Evolutionary conservation across 2,888 invertebrate genomes (phyloP), one percentile per base, ranked within the genome.

Genomic region (Ecliptopera silaceata): DNA sequence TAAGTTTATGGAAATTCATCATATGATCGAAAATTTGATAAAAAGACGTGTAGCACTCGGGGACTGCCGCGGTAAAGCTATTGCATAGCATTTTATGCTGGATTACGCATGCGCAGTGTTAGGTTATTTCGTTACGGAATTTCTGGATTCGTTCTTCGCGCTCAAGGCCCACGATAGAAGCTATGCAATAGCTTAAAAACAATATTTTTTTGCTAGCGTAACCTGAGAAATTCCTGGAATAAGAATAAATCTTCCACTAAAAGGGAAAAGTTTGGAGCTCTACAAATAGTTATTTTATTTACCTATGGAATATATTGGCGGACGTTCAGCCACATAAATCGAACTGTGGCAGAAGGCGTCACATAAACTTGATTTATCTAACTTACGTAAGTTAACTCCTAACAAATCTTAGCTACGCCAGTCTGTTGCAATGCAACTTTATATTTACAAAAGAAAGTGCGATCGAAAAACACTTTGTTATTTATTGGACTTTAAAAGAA

Each of bases 361-460:
- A 86, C 88, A 88, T 88, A 88, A 90, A 89, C 83, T 83, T 89
- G 88, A 89, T 89, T 89, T 89, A 89, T 88, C 77, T 82, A 69
- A 76, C 78, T 86, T 82, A 86, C 82, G 79, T 78, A 77, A 77
- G 79, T 82, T 83, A 84, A 84, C 82, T 86, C 76, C 77, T 78
- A 82, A 80, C 84, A 83, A 84, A 82, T 79, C 82, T 77, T 78
- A 75, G 70, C 63, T 61, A 64, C 61, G 54, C 58, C 74, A 79
- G 69, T 72, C 71, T 71, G 72, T 74, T 77, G 74, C 73, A 73
- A 71, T 77, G 74, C 73, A 73, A 71, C 71, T 74, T 66, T 61
- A 64, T 67, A 68, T 68, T 60, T 47, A 54, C 55, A 50, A 59
- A 60, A 56, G 53, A 65, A 65, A 59, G 48, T 59, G 52, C 53